A percentile compares a stretch with the other conserved stretches of the same genome.
phyloP scores from a whole-genome alignment of 2,797 vertebrate genomes.

The Pantherophis vulpinus region DNA sequence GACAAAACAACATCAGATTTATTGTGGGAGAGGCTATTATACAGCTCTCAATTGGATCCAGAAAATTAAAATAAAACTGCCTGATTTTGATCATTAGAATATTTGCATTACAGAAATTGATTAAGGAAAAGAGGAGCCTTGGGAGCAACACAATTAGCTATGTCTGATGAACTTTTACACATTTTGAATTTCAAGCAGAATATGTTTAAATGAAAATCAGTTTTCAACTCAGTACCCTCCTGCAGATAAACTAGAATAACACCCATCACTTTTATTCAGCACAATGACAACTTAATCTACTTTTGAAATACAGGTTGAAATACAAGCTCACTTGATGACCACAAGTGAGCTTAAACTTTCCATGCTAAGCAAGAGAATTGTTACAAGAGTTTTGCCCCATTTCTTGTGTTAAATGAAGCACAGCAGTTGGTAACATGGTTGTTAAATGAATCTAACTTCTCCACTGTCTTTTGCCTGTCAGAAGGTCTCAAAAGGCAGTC shows the following conservation, averaged over 20 bases:
- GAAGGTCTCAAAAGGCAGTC: too few species aligned
- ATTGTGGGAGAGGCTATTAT: constrained; percentile 5
- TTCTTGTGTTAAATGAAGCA: too few species aligned
- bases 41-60: not conserved
- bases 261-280: not conserved
- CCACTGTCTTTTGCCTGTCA: too few species aligned
- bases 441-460: too few species aligned
- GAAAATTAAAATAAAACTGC: constrained; percentile 6
- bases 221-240: not conserved
- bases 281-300: not conserved
- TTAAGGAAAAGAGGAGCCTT: not conserved
- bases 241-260: not conserved
- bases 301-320: not conserved
- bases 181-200: constrained; percentile 16
- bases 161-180: constrained; percentile 7
- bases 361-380: too few species aligned
- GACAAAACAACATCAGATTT: not conserved
- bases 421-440: too few species aligned
- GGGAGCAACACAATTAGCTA: constrained; percentile 9
- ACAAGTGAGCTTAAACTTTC: too few species aligned
- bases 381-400: too few species aligned
- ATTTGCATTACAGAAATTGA: constrained; percentile 14
- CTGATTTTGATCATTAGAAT: constrained; percentile 3
- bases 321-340: too few species aligned
- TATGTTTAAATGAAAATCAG: not conserved